These are phyloP conservation scores for Nanorana parkeri DNA, from an alignment of 2,113 vertebrate species.

Conservation along the genomic window DNA sequence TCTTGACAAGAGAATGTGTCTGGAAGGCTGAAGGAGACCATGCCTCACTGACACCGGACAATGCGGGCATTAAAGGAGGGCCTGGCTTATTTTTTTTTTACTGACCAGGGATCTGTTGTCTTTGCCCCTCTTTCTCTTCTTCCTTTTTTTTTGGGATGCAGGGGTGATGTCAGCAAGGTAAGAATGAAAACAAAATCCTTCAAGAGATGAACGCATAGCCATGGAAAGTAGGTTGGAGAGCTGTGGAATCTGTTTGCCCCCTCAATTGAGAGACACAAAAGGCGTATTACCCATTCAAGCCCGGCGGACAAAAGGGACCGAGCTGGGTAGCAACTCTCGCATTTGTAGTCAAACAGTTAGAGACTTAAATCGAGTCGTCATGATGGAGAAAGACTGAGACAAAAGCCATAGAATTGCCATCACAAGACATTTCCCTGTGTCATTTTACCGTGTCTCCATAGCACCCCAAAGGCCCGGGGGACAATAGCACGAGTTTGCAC, in stretches of 20 bases:
- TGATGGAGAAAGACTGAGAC: slow-evolving; percentile 99
- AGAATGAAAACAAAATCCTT: slow-evolving; percentile 76
- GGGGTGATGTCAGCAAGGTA: slow-evolving; percentile 85
- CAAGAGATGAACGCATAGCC: slow-evolving; percentile 94
- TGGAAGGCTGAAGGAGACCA: slow-evolving; percentile 68
- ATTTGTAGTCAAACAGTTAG: slow-evolving; percentile 99
- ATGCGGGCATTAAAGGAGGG: slow-evolving; percentile 69
- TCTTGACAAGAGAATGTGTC: slow-evolving; percentile 65
- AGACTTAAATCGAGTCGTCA: slow-evolving; percentile 99
- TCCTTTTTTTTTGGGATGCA: slow-evolving; percentile 50
- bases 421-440: slow-evolving; percentile 99
- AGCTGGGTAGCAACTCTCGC: slow-evolving; percentile 98
- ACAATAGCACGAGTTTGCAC: slow-evolving; percentile 99
- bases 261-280: slow-evolving; percentile 99
- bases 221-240: slow-evolving; percentile 97
- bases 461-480: slow-evolving; percentile 90
- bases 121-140: slow-evolving; percentile 58
- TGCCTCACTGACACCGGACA: slow-evolving; percentile 76
- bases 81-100: slow-evolving; percentile 73
- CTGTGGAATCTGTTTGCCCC: slow-evolving; percentile 99
- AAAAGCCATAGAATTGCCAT: slow-evolving; percentile 99
- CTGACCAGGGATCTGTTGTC: slow-evolving; percentile 65
- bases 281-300: slow-evolving; percentile 99
- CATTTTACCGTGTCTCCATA: slow-evolving; percentile 99
- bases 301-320: slow-evolving; percentile 91